Base-by-base conservation (phyloP, 2,888 invertebrate species). In the Lasius platythorax region DNA sequence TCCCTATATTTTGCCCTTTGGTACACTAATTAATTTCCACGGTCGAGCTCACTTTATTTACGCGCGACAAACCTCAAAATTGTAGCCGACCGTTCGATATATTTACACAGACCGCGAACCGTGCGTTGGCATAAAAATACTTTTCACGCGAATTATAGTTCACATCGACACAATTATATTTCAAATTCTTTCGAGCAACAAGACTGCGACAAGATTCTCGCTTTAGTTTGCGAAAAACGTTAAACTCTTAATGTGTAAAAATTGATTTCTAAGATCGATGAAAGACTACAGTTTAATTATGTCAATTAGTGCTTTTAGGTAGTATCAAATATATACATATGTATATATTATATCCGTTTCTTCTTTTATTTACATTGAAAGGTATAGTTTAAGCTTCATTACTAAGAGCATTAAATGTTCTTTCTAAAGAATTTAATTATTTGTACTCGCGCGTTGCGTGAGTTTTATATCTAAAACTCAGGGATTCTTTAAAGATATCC, bases 11-110 rank as follows among this genome's bases (percentile, higher is more conserved):
- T 90, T 87, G 73, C 88, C 87, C 85, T 81, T 86, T 85, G 87
- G 89, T 82, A 89, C 90, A 85, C 90, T 91, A 92, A 92, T 92
- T 92, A 91, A 89, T 91, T 92, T 89, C 88, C 87, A 91, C 89
- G 89, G 88, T 88, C 87, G 85, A 88, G 87, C 87, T 89, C 87
- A 87, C 89, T 91, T 91, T 91, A 89, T 92, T 92, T 91, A 91
- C 91, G 91, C 91, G 89, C 88, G 90, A 90, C 90, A 91, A 87
- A 90, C 89, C 88, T 90, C 87, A 87, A 91, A 91, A 91, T 90
- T 89, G 87, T 88, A 84, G 83, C 86, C 53, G 76, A 61, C 58
- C 83, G 82, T 83, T 67, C 83, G 76, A 79, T 88, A 85, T 90
- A 88, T 89, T 88, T 88, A 87, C 87, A 88, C 81, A 85, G 84